Evolutionary conservation across 2,113 vertebrate species (phyloP).

Genomic region (Heterochromis multidens): DNA sequence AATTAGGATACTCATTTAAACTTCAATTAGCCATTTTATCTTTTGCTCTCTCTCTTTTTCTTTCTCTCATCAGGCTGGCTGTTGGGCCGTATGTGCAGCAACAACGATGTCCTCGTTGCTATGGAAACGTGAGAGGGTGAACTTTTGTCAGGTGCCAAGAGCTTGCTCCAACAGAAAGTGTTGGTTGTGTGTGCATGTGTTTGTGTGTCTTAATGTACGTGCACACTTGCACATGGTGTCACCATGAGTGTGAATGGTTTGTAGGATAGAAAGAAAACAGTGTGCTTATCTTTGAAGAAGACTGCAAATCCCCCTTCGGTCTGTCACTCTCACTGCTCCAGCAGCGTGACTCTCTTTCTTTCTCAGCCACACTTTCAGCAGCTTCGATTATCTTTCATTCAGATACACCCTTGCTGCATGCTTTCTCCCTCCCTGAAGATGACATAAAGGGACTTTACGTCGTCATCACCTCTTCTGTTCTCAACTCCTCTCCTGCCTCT

Average conservation of each 20-base stretch:
- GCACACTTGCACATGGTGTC: not conserved
- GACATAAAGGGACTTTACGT: conserved; percentile 5
- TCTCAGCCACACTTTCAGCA: not conserved
- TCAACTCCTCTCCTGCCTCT: not conserved
- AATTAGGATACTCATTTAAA: conserved; percentile 33
- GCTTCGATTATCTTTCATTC: conserved; percentile 24
- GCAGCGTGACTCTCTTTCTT: conserved; percentile 16
- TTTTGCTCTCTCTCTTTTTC: not conserved
- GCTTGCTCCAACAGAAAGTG: conserved; percentile 46
- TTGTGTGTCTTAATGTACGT: not conserved
- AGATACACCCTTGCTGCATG: not conserved
- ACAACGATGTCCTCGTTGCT: conserved; percentile 55
- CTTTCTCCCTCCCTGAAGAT: not conserved
- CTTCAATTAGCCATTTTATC: conserved; percentile 18
- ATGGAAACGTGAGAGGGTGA: conserved; percentile 63
- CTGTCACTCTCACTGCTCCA: conserved; percentile 45
- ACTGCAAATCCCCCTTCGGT: conserved; percentile 47
- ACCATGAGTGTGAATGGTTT: conserved; percentile 4
- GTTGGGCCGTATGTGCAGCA: conserved; percentile 39
- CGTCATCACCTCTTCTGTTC: not conserved
- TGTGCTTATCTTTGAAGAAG: conserved; percentile 49
- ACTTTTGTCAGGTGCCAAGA: conserved; percentile 69
- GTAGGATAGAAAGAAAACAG: conserved; percentile 43
- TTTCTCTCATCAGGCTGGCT: conserved; percentile 11
- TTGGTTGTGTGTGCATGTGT: not conserved